Base-by-base conservation (phyloP, 2,888 invertebrate genomes). In the Alloscopus bannaensis region DNA sequence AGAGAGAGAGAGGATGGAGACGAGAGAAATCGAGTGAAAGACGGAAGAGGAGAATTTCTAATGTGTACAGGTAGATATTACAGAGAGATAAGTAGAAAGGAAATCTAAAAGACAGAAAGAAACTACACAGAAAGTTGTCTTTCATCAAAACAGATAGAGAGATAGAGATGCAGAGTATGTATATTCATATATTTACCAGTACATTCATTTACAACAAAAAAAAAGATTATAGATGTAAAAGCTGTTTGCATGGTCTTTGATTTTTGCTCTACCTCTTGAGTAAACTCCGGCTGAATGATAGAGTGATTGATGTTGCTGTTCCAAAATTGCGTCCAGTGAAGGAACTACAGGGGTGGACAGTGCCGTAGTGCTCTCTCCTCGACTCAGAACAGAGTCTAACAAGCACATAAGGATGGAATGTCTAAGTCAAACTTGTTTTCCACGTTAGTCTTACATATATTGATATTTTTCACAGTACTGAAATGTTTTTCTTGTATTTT, bases 301-400 rank as follows among this genome's bases (percentile, higher is more conserved):
- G 79, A 83, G 81, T 78, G 84, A 82, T 79, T 80, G 85, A 78
- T 84, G 84, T 82, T 84, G 83, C 65, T 82, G 82, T 82, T 84
- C 84, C 82, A 85, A 82, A 84, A 83, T 84, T 73, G 84, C 84
- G 82, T 81, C 79, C 81, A 84, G 83, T 66, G 84, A 85, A 82
- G 84, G 82, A 82, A 84, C 83, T 84, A 85, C 81, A 76, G 84
- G 84, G 83, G 85, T 84, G 82, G 84, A 85, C 80, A 84, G 84
- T 84, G 84, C 84, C 83, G 84, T 85, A 82, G 84, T 85, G 81
- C 85, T 85, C 85, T 85, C 85, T 84, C 84, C 85, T 72, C 84
- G 85, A 85, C 85, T 85, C 84, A 85, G 80, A 81, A 85, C 83
- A 70, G 85, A 85, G 85, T 85, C 85, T 85, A 76, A 24, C 76